These are phyloP conservation scores for Papilio helenus DNA, from an alignment of 1,140 invertebrate species.

Conservation along the genomic window DNA sequence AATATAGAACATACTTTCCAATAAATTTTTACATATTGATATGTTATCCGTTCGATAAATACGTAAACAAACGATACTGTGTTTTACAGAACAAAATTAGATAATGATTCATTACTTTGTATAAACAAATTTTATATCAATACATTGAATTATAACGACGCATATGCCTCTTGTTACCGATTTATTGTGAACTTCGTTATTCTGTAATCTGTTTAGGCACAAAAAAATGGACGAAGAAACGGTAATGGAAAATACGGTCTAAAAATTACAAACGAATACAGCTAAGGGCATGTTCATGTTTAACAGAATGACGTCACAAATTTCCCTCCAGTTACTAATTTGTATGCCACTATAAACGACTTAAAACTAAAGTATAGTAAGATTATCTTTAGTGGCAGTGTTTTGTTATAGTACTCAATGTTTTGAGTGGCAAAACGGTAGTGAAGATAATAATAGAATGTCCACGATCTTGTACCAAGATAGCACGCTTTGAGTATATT, in stretches of 20 bases:
- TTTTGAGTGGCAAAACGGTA: constrained; percentile 27
- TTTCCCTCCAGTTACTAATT: background rate
- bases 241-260: background rate
- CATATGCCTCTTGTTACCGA: too few species aligned
- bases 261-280: too few species aligned
- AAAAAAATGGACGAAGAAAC: background rate
- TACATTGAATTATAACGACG: too few species aligned
- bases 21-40: too few species aligned
- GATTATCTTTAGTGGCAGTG: constrained; percentile 21
- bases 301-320: background rate
- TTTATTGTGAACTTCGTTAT: background rate
- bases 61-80: background rate
- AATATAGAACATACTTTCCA: too few species aligned
- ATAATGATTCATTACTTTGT: too few species aligned
- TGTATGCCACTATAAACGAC: background rate
- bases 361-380: constrained; percentile 14
- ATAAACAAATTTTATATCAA: too few species aligned
- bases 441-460: constrained; percentile 28
- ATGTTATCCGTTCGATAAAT: background rate
- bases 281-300: background rate
- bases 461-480: constrained; percentile 9
- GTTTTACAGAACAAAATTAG: too few species aligned
- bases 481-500: constrained; percentile 1
- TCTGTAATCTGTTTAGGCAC: background rate
- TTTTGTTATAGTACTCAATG: constrained; percentile 14